phyloP scores from a whole-genome alignment of 2,113 vertebrate genomes.

The Agelaius tricolor region DNA sequence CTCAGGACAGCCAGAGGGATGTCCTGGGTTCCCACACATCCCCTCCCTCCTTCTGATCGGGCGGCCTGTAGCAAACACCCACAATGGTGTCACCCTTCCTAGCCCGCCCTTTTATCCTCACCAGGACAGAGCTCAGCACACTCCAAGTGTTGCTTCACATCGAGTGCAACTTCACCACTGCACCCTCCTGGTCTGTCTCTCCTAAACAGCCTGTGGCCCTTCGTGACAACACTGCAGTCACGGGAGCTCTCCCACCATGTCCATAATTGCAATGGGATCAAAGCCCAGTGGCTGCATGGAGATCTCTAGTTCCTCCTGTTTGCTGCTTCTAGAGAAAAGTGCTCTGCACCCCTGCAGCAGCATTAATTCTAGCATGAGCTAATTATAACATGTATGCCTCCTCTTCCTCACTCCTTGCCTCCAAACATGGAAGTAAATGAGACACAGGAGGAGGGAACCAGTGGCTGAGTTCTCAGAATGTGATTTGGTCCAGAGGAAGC shows the following conservation, averaged over 20 bases:
- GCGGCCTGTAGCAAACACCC: no score
- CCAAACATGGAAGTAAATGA: not conserved
- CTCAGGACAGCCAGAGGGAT: no score
- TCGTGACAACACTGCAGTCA: not conserved
- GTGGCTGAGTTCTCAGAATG: not conserved
- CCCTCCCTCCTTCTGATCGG: not conserved
- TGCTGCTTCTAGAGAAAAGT: not conserved
- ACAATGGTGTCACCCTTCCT: no score
- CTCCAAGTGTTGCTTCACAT: not conserved
- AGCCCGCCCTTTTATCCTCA: no score
- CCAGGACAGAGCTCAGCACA: not conserved
- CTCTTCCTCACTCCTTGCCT: not conserved
- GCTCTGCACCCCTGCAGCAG: not conserved
- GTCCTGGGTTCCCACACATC: not conserved
- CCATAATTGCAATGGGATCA: accelerated
- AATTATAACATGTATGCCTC: not conserved
- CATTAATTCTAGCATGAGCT: not conserved
- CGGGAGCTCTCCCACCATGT: not conserved
- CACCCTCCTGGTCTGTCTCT: not conserved
- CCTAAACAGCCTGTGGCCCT: not conserved
- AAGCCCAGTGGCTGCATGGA: not conserved
- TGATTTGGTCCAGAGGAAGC: conserved; percentile 5
- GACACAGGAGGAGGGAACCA: not conserved
- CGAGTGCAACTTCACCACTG: not conserved
- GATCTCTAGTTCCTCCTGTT: not conserved